Conservation (phyloP, 2,888 invertebrate species). For the Unio pictorum region DNA sequence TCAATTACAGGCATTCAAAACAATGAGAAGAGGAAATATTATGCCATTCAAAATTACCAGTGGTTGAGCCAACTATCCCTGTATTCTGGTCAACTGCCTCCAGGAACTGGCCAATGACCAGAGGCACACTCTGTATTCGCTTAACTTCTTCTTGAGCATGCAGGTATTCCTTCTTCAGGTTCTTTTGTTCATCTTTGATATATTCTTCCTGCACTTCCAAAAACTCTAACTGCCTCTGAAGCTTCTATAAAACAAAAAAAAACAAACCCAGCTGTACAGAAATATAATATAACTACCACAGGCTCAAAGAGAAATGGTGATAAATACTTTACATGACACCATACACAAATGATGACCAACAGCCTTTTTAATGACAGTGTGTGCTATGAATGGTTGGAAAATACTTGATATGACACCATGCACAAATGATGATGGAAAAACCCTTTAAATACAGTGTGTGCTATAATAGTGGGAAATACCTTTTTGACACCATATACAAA, state of each 20-base stretch:
- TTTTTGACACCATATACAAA: no score
- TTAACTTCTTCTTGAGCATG: slow-evolving; percentile 96
- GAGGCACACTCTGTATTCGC: slow-evolving; percentile 97
- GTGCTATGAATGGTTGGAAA: no score
- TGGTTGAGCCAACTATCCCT: slow-evolving; percentile 98
- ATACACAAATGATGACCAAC: no score
- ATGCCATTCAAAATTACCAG: slow-evolving; percentile 73
- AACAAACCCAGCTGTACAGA: neutral
- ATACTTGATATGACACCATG: no score
- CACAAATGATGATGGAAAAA: no score
- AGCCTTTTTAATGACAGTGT: no score
- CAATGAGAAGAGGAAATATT: neutral
- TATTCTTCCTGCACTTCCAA: slow-evolving; percentile 99
- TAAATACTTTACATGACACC: no score
- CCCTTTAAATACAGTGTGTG: no score
- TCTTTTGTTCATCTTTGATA: slow-evolving; percentile 99
- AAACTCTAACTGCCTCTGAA: slow-evolving; percentile 91
- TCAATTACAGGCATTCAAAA: neutral
- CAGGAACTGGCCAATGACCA: slow-evolving; percentile 98
- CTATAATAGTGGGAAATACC: no score
- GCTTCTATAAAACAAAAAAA: slow-evolving; percentile 78
- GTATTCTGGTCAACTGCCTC: slow-evolving; percentile 99
- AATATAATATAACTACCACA: neutral
- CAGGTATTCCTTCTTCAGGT: slow-evolving; percentile 97
- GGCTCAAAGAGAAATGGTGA: no score